Conservation (phyloP, 2,797 vertebrate species). For the Carduelis carduelis region DNA sequence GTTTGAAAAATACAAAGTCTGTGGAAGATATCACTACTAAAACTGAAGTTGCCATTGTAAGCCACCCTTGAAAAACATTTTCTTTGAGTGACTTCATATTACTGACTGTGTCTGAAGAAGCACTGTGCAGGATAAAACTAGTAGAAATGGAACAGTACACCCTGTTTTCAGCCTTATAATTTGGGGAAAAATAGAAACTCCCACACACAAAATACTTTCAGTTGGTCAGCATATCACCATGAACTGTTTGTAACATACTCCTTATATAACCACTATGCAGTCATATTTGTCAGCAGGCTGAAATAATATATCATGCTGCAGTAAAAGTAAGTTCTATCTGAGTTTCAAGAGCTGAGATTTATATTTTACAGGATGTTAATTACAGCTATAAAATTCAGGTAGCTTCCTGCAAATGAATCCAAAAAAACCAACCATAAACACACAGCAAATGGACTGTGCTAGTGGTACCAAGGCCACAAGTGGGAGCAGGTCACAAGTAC, state of each 20-base stretch:
- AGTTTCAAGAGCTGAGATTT: neutral
- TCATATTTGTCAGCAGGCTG: neutral
- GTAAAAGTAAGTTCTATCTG: neutral
- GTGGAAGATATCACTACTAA: neutral
- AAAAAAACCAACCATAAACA: neutral
- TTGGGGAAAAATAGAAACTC: neutral
- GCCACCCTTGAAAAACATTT: neutral
- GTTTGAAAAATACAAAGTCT: neutral
- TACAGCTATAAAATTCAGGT: neutral
- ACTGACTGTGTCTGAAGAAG: neutral
- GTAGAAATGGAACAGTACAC: neutral
- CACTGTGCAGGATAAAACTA: neutral
- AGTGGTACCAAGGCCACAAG: neutral
- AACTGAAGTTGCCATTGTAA: neutral
- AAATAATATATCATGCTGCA: neutral
- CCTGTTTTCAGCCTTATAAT: neutral
- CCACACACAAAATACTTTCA: accelerated
- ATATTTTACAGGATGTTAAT: neutral
- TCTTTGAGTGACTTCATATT: neutral
- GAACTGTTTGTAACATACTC: neutral
- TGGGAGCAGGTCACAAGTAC: neutral
- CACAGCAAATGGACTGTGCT: neutral
- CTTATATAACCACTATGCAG: neutral
- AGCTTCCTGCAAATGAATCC: neutral
- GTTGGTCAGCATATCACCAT: neutral